These are phyloP conservation scores for Metellina segmentata DNA, from an alignment of 2,888 invertebrate species.

Conservation along the genomic window DNA sequence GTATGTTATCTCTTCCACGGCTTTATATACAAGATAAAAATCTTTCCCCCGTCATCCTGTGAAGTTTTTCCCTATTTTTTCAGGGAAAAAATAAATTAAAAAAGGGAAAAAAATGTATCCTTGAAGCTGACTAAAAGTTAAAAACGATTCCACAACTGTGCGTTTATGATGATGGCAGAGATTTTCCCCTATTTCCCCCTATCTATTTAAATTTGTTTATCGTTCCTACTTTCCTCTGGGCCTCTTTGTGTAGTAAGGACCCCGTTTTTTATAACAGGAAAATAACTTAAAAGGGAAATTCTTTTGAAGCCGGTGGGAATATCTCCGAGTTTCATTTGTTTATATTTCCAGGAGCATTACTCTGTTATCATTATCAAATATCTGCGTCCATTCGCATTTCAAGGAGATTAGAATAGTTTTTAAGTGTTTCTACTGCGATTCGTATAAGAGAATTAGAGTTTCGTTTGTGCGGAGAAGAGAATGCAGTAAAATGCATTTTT, in stretches of 20 bases:
- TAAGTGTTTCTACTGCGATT: not conserved
- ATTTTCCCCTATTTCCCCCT: constrained; percentile 24
- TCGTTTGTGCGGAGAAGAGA: not conserved
- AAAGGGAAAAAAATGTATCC: constrained; percentile 1
- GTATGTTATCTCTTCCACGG: constrained; percentile 34
- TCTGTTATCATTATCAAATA: constrained; percentile 5
- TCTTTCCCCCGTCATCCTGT: constrained; percentile 32
- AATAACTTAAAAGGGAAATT: constrained; percentile 41
- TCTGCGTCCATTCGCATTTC: not conserved
- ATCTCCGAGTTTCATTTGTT: constrained; percentile 16
- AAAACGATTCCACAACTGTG: constrained; percentile 35
- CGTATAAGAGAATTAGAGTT: not conserved
- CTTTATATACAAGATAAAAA: constrained; percentile 56
- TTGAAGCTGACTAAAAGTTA: constrained; percentile 40
- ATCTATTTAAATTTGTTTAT: constrained; percentile 73
- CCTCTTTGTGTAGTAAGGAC: constrained; percentile 38
- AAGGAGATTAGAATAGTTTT: not conserved
- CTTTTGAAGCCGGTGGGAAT: constrained; percentile 31
- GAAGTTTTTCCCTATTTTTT: constrained; percentile 16
- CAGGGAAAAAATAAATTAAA: constrained; percentile 26
- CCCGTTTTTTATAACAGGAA: constrained; percentile 14
- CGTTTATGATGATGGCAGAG: constrained; percentile 50
- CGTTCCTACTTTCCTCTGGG: constrained; percentile 34
- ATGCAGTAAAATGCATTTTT: not conserved
- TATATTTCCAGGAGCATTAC: constrained; percentile 4